These are phyloP conservation scores for Tenualosa ilisha DNA, from an alignment of 2,797 vertebrate species.

Conservation along the genomic window DNA sequence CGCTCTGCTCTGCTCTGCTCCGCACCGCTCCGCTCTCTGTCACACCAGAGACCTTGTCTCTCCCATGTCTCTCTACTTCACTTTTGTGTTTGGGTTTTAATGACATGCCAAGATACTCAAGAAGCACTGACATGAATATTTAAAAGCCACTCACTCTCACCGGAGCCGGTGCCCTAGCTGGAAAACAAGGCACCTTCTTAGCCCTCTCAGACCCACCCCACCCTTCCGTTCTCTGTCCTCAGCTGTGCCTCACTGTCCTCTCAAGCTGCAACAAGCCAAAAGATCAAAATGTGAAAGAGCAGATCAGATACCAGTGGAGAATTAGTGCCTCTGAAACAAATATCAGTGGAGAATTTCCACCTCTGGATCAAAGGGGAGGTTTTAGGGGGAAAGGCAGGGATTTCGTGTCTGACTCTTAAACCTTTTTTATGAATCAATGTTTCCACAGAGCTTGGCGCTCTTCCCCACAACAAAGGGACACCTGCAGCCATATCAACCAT, in stretches of 20 bases:
- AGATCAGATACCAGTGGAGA: not conserved
- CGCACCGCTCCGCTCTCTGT: not conserved
- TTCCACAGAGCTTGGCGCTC: too few relatives aligned
- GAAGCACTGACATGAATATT: constrained; percentile 2
- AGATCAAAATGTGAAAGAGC: not conserved
- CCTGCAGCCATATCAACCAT: too few relatives aligned
- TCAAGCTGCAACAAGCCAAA: not conserved
- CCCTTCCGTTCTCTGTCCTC: not conserved
- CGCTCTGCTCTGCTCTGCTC: not conserved
- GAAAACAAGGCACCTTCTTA: not conserved
- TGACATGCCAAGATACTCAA: not conserved
- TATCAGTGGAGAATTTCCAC: too few relatives aligned
- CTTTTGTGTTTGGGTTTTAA: not conserved
- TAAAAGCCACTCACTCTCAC: not conserved
- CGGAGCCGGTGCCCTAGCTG: not conserved
- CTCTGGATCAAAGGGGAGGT: not conserved
- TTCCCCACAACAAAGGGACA: too few relatives aligned
- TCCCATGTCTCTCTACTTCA: not conserved
- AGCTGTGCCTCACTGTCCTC: too few relatives aligned
- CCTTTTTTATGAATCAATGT: too few relatives aligned
- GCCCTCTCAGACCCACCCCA: not conserved
- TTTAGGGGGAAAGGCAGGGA: not conserved
- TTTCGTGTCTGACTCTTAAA: too few relatives aligned
- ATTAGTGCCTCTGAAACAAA: not conserved
- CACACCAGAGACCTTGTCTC: not conserved